Conservation (phyloP, 2,113 vertebrate genomes). For the Amphiprion percula region DNA sequence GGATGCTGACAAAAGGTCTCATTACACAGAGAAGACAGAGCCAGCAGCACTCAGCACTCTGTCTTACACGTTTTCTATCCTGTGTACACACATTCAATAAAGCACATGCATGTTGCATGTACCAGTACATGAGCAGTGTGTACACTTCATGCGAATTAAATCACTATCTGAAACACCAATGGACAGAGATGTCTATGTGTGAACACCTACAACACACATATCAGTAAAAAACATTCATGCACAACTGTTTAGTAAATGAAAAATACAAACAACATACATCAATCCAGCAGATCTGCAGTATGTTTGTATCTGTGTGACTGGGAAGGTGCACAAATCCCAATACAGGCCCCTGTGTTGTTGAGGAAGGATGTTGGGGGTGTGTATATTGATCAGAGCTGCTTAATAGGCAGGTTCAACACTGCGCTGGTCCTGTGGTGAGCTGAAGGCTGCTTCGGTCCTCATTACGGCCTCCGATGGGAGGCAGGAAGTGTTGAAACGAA, state of each 20-base stretch:
- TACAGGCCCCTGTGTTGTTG: background rate
- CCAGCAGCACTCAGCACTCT: conserved; percentile 64
- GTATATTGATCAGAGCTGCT: conserved; percentile 49
- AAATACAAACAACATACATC: background rate
- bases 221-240: background rate
- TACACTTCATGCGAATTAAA: too few species aligned
- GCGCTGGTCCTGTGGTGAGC: conserved; percentile 25
- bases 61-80: background rate
- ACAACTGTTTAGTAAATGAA: background rate
- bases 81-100: background rate
- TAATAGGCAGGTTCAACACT: conserved; percentile 53
- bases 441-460: conserved; percentile 40
- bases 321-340: too few species aligned
- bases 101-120: background rate
- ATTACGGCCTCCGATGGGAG: conserved; percentile 50
- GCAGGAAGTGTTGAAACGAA: conserved; percentile 42
- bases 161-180: too few species aligned
- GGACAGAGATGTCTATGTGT: background rate
- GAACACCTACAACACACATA: background rate
- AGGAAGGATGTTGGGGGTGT: background rate
- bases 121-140: too few species aligned
- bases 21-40: conserved; percentile 75
- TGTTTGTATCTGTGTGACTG: too few species aligned
- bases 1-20: conserved; percentile 59
- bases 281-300: background rate